Evolutionary conservation across 2,888 invertebrate genomes (phyloP).

Genomic region (Nomada ferruginata): DNA sequence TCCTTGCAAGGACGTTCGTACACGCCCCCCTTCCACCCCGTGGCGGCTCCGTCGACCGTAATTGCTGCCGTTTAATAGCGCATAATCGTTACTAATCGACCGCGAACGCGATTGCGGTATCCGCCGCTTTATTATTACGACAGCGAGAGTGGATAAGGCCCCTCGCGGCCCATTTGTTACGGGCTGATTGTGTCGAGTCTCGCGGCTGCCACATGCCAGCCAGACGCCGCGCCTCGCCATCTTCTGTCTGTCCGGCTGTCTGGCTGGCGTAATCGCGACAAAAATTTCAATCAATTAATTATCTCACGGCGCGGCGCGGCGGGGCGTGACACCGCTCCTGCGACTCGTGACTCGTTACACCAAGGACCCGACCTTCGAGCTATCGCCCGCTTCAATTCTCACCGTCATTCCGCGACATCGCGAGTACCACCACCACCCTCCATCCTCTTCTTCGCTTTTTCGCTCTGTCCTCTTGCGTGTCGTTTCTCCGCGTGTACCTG

Average conservation of each 20-base stretch:
- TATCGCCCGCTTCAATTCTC: slow-evolving; percentile 64
- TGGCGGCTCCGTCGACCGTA: slow-evolving; percentile 57
- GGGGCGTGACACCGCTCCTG: slow-evolving; percentile 66
- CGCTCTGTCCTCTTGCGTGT: slow-evolving; percentile 1
- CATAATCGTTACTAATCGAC: slow-evolving; percentile 81
- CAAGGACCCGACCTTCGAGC: slow-evolving; percentile 67
- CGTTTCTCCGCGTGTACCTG: neutral
- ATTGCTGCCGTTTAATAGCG: slow-evolving; percentile 81
- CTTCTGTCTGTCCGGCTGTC: neutral
- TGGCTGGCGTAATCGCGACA: slow-evolving; percentile 31
- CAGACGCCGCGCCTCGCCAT: neutral
- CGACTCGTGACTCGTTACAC: slow-evolving; percentile 66
- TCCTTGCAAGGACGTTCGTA: slow-evolving; percentile 80
- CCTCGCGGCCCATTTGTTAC: slow-evolving; percentile 73
- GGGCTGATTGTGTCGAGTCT: slow-evolving; percentile 67
- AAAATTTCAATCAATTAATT: slow-evolving; percentile 74
- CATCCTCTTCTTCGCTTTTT: slow-evolving; percentile 28
- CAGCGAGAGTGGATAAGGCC: slow-evolving; percentile 67
- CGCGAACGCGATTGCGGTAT: slow-evolving; percentile 79
- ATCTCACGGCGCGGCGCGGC: slow-evolving; percentile 65
- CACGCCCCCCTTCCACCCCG: neutral
- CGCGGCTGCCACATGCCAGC: slow-evolving; percentile 21
- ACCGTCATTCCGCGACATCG: slow-evolving; percentile 32
- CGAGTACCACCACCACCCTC: neutral
- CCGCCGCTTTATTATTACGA: slow-evolving; percentile 77